Percentiles rank a stretch among this genome's conserved stretches.
phyloP scores from a whole-genome alignment of 2,888 invertebrate genomes.

The Nemotelus nigrinus region DNA sequence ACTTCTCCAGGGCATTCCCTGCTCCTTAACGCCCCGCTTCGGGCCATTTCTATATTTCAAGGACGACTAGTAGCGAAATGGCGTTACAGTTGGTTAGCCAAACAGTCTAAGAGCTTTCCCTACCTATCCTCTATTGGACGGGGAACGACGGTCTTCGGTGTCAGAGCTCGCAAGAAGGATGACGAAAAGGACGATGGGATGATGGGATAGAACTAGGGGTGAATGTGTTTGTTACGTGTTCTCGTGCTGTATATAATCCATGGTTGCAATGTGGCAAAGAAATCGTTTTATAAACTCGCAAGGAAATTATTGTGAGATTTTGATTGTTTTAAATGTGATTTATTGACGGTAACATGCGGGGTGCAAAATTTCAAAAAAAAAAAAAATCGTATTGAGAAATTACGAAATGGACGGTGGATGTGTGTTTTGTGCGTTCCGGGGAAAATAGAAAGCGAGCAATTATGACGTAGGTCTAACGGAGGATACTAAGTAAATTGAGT shows the following conservation, averaged over 20 bases:
- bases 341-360: constrained; percentile 26
- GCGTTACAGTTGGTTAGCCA: constrained; percentile 3
- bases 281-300: constrained; percentile 21
- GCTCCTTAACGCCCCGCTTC: too few species aligned
- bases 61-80: neutral
- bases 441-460: neutral
- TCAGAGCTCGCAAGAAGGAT: too few species aligned
- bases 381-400: constrained; percentile 33
- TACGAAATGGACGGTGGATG: neutral
- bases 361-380: constrained; percentile 18
- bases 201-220: too few species aligned
- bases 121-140: too few species aligned
- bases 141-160: too few species aligned
- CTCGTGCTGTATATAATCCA: constrained; percentile 9
- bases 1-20: too few species aligned
- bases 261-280: neutral
- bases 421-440: neutral
- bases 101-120: too few species aligned
- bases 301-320: constrained; percentile 38
- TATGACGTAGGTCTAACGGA: too few species aligned
- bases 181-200: too few species aligned
- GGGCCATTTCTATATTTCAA: neutral
- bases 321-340: constrained; percentile 43
- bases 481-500: too few species aligned
- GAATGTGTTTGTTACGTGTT: too few species aligned